Conservation (phyloP, 35 echinoderm and acorn worm species). For the Hemicentrotus pulcherrimus region DNA sequence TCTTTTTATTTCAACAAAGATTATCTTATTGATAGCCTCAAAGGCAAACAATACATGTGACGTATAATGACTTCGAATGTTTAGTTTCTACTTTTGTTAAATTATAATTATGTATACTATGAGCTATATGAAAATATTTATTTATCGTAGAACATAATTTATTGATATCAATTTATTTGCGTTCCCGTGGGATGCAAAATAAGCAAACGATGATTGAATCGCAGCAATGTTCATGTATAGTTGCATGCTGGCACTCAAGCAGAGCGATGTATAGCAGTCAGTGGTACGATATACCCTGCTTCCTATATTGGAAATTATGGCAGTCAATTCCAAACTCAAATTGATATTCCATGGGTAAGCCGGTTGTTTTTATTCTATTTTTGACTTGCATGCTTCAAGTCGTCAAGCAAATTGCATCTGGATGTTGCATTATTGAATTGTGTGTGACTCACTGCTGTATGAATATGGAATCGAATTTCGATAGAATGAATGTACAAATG, state of each 20-base stretch:
- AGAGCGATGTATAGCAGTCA: too few relatives aligned
- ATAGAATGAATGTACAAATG: background rate
- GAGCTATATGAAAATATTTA: background rate
- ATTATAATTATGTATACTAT: background rate
- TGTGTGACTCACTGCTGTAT: conserved; percentile 9
- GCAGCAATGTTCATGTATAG: background rate
- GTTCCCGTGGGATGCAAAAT: too few relatives aligned
- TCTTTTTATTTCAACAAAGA: background rate
- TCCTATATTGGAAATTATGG: background rate
- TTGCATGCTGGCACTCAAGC: background rate
- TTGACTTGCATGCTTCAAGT: background rate
- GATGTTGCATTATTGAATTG: conserved; percentile 5
- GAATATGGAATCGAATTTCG: background rate
- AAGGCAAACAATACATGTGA: background rate
- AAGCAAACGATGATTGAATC: too few relatives aligned
- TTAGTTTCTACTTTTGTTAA: background rate
- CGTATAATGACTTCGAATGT: background rate
- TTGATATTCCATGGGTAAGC: background rate
- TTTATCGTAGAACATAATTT: background rate
- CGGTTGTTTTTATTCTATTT: background rate
- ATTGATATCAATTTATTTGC: too few relatives aligned
- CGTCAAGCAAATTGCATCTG: background rate
- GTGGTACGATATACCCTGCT: background rate
- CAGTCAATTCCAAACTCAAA: background rate
- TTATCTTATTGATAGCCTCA: conserved; percentile 4